A percentile compares a stretch with the other conserved stretches of the same genome.
phyloP scores from a whole-genome alignment of 2,113 vertebrate species.

The Pelvicachromis taeniatus region DNA sequence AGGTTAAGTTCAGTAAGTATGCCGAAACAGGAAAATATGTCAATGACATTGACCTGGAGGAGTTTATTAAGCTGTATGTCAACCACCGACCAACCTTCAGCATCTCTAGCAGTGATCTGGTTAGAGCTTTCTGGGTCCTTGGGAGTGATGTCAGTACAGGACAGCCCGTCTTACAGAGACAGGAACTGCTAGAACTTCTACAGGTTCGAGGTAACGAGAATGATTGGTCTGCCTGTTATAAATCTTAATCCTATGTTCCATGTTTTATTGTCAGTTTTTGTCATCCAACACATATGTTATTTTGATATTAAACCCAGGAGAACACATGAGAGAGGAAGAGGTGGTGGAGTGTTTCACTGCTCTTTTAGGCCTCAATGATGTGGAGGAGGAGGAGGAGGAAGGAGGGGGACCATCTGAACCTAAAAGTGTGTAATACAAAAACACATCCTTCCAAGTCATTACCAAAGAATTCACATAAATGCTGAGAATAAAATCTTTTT shows the following conservation, averaged over 20 bases:
- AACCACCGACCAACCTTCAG: slow-evolving; percentile 86
- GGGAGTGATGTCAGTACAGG: slow-evolving; percentile 64
- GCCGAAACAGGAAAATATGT: slow-evolving; percentile 81
- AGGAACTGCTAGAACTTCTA: slow-evolving; percentile 79
- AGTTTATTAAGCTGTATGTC: slow-evolving; percentile 88
- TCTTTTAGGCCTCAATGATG: slow-evolving; percentile 70
- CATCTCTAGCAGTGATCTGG: slow-evolving; percentile 69
- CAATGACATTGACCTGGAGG: slow-evolving; percentile 79
- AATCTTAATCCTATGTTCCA: neutral
- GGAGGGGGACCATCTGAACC: slow-evolving; percentile 11
- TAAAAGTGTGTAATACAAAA: slow-evolving; percentile 62
- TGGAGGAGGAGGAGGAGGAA: slow-evolving; percentile 51
- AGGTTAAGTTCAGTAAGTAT: slow-evolving; percentile 86
- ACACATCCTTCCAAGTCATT: neutral
- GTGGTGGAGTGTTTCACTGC: slow-evolving; percentile 76
- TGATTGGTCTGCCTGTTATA: neutral
- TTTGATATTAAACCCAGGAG: slow-evolving; percentile 71
- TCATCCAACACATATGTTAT: neutral
- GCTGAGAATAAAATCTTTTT: neutral
- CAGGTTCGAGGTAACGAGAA: slow-evolving; percentile 76
- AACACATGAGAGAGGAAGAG: slow-evolving; percentile 86
- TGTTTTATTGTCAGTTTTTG: neutral
- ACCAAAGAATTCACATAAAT: neutral
- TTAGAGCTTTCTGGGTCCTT: slow-evolving; percentile 74
- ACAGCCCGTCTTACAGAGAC: slow-evolving; percentile 69